Evolutionary conservation across 2,113 vertebrate genomes (phyloP), one percentile per base, ranked within the genome.

Genomic region (Nyctereutes procyonoides): DNA sequence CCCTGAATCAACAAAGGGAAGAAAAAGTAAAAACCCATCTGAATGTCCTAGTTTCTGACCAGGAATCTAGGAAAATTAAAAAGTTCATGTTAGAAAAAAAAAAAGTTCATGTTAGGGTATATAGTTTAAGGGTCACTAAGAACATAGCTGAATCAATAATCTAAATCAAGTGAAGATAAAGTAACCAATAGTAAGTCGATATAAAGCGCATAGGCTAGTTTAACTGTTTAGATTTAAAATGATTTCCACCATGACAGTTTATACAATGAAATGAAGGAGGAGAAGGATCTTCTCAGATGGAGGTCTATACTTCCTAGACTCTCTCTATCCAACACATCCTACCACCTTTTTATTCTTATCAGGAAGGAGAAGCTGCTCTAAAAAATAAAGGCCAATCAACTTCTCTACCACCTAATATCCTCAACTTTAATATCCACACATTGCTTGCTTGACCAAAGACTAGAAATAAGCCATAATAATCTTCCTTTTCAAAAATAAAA

Each of bases 171-270:
- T 55, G 8, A 84, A 94, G 81, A 77, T 85, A 91, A 85, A 71
- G 12, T 10, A 90, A 77, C 5, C 73, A 26, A 24, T 38, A 60
- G 38, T 28, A 82, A 91, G 43, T 0, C 87, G 67, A 32, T 2
- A 30, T 15, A 63, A 71, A 95, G 67, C 43, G 53, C 11, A 14
- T 20, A 4, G 15, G 58, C 62, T 88, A 30, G 69, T 53, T 77
- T 81, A 63, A 60, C 43, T n/a, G 15, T 0, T 26, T 53, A 56
- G 48, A 82, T 3, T 53, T 93, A 73, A 67, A 74, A 69, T 88
- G 76, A 92, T 65, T 93, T 98, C 98, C 96, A 98, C 97, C 95
- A 97, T 79, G 86, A 97, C 97, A 98, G 94, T 91, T 98, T 96
- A 97, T 94, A 98, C 67, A 97, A 63, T 4, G 63, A 97, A 97